Percentiles rank a stretch among this genome's conserved stretches.
phyloP scores from a whole-genome alignment of 2,113 vertebrate genomes.

The Bungarus multicinctus region DNA sequence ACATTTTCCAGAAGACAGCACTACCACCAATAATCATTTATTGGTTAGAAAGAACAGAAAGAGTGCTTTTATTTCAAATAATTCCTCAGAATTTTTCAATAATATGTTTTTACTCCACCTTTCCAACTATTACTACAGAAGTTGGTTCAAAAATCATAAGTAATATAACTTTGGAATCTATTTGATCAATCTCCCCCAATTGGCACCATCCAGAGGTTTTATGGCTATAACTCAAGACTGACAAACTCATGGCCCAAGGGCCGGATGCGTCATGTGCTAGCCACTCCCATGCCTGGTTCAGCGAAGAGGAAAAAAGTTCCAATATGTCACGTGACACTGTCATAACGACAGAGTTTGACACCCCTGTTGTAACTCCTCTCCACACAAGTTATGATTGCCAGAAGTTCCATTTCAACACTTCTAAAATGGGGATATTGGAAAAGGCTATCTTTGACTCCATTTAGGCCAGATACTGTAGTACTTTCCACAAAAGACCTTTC shows the following conservation, averaged over 20 bases:
- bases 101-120: background rate
- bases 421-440: background rate
- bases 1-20: slow-evolving; percentile 57
- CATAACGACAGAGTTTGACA: too few species aligned
- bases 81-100: slow-evolving; percentile 29
- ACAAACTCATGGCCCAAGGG: too few species aligned
- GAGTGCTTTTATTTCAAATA: slow-evolving; percentile 35
- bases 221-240: background rate
- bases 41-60: slow-evolving; percentile 48
- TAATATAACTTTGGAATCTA: background rate
- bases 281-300: too few species aligned
- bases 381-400: background rate
- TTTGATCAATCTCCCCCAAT: background rate
- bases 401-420: background rate
- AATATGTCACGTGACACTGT: too few species aligned
- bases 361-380: background rate
- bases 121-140: background rate
- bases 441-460: background rate
- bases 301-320: too few species aligned
- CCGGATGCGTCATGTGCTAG: too few species aligned
- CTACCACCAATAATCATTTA: slow-evolving; percentile 53
- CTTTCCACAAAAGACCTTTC: background rate
- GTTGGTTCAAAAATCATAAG: slow-evolving; percentile 34
- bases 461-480: background rate
- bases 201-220: background rate